A percentile compares a stretch with the other conserved stretches of the same genome.
These are phyloP conservation scores for Hesperia comma DNA, from an alignment of 2,888 invertebrate genomes.

Conservation along the genomic window DNA sequence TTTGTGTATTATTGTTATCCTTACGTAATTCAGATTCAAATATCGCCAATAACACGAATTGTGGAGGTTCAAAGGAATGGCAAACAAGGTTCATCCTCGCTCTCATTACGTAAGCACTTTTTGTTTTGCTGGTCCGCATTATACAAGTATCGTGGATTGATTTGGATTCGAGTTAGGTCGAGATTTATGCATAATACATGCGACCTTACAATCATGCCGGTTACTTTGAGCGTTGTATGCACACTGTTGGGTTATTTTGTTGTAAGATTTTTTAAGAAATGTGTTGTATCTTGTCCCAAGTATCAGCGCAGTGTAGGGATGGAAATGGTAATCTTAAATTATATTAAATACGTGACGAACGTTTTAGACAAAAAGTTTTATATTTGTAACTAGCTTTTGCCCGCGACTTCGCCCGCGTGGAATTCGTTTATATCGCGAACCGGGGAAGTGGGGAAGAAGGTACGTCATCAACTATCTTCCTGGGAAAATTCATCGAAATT, in stretches of 20 bases:
- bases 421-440: too few relatives aligned
- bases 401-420: too few relatives aligned
- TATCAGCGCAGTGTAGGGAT: too few relatives aligned
- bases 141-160: slow-evolving; percentile 57
- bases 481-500: too few relatives aligned
- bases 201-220: slow-evolving; percentile 57
- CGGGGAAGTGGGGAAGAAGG: too few relatives aligned
- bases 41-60: slow-evolving; percentile 26
- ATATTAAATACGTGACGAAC: too few relatives aligned
- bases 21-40: slow-evolving; percentile 29
- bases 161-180: slow-evolving; percentile 64
- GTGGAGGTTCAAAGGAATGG: slow-evolving; percentile 33
- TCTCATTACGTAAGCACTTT: slow-evolving; percentile 60
- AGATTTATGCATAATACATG: slow-evolving; percentile 70
- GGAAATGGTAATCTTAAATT: too few relatives aligned
- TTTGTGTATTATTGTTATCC: slow-evolving; percentile 7
- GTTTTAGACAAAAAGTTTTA: too few relatives aligned
- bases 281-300: background rate
- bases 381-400: too few relatives aligned
- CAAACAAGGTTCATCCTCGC: slow-evolving; percentile 34
- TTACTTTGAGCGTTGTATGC: slow-evolving; percentile 13
- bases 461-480: too few relatives aligned
- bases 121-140: slow-evolving; percentile 56
- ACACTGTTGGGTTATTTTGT: slow-evolving; percentile 15
- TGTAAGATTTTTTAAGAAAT: background rate